Evolutionary conservation across 2,113 vertebrate genomes (phyloP).

Genomic region (Rhinoderma darwinii): DNA sequence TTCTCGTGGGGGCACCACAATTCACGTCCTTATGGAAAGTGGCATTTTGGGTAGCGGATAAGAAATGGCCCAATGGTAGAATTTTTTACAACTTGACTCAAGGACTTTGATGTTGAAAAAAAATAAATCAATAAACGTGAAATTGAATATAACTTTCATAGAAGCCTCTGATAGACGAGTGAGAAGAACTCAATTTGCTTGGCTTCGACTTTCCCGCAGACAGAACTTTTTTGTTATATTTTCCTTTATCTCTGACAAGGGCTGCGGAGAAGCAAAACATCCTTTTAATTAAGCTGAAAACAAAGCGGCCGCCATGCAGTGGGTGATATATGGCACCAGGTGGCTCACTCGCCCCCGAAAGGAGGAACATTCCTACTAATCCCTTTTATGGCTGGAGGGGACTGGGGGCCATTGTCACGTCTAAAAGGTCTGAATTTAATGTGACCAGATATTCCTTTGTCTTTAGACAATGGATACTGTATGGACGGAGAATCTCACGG

Average conservation of each 20-base stretch:
- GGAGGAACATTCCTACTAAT: conserved; percentile 26
- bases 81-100: no score
- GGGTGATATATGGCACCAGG: conserved; percentile 37
- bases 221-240: not conserved
- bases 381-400: conserved; percentile 7
- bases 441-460: conserved; percentile 33
- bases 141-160: no score
- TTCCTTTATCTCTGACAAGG: not conserved
- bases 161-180: no score
- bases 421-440: conserved; percentile 33
- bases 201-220: not conserved
- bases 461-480: conserved; percentile 35
- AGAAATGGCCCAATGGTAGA: no score
- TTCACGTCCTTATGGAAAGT: no score
- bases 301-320: not conserved
- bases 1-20: no score
- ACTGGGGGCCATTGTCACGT: not conserved
- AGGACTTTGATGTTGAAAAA: no score
- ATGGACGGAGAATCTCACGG: conserved; percentile 34
- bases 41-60: no score
- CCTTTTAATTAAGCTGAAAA: conserved; percentile 39
- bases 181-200: no score
- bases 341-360: not conserved
- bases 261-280: not conserved
- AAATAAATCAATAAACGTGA: no score